phyloP scores from a whole-genome alignment of 1,140 invertebrate species.

The Triops cancriformis region DNA sequence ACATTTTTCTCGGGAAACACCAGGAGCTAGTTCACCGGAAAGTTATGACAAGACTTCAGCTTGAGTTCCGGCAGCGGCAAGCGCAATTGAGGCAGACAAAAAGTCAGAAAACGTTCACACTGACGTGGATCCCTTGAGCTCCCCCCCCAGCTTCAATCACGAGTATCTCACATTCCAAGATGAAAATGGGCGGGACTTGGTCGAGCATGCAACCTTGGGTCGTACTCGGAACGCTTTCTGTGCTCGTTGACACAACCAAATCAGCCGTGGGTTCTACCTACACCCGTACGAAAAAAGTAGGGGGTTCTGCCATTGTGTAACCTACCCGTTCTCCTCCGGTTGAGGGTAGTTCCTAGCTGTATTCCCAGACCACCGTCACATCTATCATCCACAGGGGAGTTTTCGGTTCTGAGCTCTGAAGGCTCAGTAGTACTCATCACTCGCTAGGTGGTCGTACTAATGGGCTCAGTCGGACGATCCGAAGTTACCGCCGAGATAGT shows the following conservation, averaged over 20 bases:
- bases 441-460: conserved; percentile 15
- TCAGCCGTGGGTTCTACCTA: neutral
- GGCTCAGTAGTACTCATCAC: neutral
- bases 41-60: neutral
- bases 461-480: neutral
- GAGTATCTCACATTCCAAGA: conserved; percentile 60
- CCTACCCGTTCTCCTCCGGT: neutral
- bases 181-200: conserved; percentile 52
- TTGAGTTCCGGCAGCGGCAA: conserved; percentile 16
- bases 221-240: neutral
- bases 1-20: neutral
- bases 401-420: neutral
- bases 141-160: neutral
- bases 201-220: neutral
- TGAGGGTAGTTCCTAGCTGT: too few species aligned
- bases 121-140: neutral
- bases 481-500: conserved; percentile 14
- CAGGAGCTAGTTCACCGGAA: neutral
- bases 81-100: conserved; percentile 19
- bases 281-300: too few species aligned
- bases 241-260: too few species aligned
- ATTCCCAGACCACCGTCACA: too few species aligned
- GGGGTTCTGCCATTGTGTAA: neutral
- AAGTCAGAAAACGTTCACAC: conserved; percentile 28
- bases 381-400: neutral